phyloP scores from a whole-genome alignment of 2,888 invertebrate species.

The Meteorus colon region DNA sequence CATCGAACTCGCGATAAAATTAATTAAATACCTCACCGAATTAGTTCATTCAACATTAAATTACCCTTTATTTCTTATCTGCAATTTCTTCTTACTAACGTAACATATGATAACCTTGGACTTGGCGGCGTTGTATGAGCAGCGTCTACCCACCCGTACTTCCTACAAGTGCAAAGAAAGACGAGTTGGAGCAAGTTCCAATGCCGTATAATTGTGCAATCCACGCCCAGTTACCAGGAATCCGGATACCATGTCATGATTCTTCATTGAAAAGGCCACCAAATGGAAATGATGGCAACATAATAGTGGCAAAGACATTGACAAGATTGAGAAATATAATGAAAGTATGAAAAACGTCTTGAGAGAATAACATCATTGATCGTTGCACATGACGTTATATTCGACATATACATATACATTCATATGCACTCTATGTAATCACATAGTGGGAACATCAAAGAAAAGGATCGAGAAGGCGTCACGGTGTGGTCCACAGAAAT shows the following conservation, averaged over 20 bases:
- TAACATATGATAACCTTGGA: slow-evolving; percentile 58
- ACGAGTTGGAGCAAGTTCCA: slow-evolving; percentile 50
- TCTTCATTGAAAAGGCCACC: background rate
- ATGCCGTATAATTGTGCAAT: slow-evolving; percentile 66
- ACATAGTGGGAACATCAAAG: background rate
- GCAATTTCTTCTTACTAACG: background rate
- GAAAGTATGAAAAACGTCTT: background rate
- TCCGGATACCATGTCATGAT: slow-evolving; percentile 28
- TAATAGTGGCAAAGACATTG: background rate
- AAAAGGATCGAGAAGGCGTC: background rate
- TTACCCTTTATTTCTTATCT: background rate
- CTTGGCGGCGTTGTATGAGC: slow-evolving; percentile 62
- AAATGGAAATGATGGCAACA: slow-evolving; percentile 2
- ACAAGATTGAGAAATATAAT: background rate
- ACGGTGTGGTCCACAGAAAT: background rate
- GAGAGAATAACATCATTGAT: slow-evolving; percentile 7
- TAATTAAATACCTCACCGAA: background rate
- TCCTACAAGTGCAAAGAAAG: slow-evolving; percentile 56
- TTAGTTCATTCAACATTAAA: background rate
- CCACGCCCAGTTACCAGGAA: slow-evolving; percentile 41
- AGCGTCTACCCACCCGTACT: slow-evolving; percentile 68
- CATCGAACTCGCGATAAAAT: background rate
- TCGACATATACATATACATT: slow-evolving; percentile 9
- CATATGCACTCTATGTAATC: background rate
- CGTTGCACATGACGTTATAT: background rate